These are phyloP conservation scores for Zophobas atratus DNA, from an alignment of 1,140 invertebrate species.

Conservation along the genomic window DNA sequence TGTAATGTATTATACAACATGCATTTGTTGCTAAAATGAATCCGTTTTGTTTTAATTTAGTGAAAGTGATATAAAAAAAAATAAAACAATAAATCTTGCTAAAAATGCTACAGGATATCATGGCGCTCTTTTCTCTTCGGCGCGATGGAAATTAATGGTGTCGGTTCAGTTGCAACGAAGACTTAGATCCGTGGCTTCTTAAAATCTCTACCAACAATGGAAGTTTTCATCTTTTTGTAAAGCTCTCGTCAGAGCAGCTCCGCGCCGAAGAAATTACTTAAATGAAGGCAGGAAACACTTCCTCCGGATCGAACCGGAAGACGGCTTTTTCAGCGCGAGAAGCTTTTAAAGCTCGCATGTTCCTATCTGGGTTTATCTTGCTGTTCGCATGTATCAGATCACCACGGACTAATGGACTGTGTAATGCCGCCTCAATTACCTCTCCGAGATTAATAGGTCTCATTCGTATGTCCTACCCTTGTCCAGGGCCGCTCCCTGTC, in stretches of 20 bases:
- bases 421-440: constrained; percentile 62
- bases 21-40: too few species aligned
- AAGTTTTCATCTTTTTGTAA: constrained; percentile 36
- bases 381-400: constrained; percentile 59
- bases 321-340: constrained; percentile 45
- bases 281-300: constrained; percentile 44
- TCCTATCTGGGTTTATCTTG: constrained; percentile 51
- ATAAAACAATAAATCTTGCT: background rate
- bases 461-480: constrained; percentile 58
- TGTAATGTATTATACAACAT: too few species aligned
- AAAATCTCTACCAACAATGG: constrained; percentile 22
- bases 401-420: constrained; percentile 60
- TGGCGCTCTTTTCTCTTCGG: background rate
- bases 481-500: constrained; percentile 39
- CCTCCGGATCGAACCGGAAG: constrained; percentile 46
- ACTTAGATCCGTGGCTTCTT: constrained; percentile 18
- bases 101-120: background rate
- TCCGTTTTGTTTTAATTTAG: too few species aligned
- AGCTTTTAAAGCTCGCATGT: constrained; percentile 55
- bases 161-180: constrained; percentile 21
- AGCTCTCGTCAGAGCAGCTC: constrained; percentile 28
- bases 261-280: constrained; percentile 36
- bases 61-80: too few species aligned
- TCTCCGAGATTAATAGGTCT: constrained; percentile 61
- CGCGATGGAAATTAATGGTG: constrained; percentile 20